Evolutionary conservation across 2,797 vertebrate species (phyloP).

Genomic region (Brotula barbata): DNA sequence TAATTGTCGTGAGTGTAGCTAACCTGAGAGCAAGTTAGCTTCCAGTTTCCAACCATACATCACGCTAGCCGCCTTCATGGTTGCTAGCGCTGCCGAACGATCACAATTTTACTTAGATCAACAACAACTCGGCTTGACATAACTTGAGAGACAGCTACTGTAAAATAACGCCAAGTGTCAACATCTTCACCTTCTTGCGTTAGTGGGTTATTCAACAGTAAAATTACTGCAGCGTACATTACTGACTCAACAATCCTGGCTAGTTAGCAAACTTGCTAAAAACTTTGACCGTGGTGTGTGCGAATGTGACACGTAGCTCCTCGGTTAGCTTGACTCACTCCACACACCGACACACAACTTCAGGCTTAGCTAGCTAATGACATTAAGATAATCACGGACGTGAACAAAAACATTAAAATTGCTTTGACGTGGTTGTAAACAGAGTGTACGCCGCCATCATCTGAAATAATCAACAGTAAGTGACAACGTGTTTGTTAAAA

Average conservation of each 20-base stretch:
- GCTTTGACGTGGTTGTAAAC: no score
- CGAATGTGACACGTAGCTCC: conserved; percentile 75
- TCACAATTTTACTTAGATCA: conserved; percentile 8
- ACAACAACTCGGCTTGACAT: background rate
- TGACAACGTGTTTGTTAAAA: conserved; percentile 25
- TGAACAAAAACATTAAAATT: background rate
- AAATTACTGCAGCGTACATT: conserved; percentile 1
- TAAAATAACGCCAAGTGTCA: rapidly evolving
- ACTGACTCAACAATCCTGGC: conserved; percentile 26
- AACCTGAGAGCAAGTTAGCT: conserved; percentile 56
- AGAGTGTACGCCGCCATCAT: background rate
- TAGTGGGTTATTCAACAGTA: no score
- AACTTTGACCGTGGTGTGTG: conserved; percentile 67
- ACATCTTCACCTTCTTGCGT: no score
- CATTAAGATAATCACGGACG: background rate
- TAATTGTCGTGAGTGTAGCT: conserved; percentile 40
- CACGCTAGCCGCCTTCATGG: conserved; percentile 40
- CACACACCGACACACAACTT: conserved; percentile 52
- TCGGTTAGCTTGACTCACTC: conserved; percentile 57
- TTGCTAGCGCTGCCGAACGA: conserved; percentile 35
- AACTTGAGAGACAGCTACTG: background rate
- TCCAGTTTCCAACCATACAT: conserved; percentile 50
- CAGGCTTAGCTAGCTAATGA: conserved; percentile 19
- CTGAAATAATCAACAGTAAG: background rate
- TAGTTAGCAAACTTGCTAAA: conserved; percentile 78